These are phyloP conservation scores for Pardosa pseudoannulata DNA, from an alignment of 2,888 invertebrate genomes.

Conservation along the genomic window DNA sequence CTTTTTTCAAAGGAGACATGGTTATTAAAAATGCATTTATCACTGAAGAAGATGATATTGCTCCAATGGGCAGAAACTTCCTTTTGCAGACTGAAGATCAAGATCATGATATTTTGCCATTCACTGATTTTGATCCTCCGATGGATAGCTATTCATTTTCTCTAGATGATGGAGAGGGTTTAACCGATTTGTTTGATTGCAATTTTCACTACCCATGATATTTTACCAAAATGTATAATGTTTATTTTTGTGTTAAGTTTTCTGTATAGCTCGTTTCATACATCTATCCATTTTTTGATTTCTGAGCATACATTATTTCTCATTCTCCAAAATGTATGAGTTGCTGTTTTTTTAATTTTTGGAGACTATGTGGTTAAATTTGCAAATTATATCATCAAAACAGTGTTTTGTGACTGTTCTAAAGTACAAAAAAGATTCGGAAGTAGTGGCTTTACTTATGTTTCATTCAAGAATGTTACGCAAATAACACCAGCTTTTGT, in stretches of 20 bases:
- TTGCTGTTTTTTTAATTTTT: too few species aligned
- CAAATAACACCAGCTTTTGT: too few species aligned
- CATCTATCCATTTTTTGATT: too few species aligned
- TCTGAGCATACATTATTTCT: too few species aligned
- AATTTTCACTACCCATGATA: conserved; percentile 26
- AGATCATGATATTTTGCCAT: conserved; percentile 80
- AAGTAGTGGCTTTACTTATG: too few species aligned
- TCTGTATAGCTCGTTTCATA: too few species aligned
- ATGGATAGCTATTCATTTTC: conserved; percentile 78
- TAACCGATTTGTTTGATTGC: conserved; percentile 78
- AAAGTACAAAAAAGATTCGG: too few species aligned
- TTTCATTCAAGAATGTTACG: too few species aligned
- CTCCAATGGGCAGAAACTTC: conserved; percentile 83
- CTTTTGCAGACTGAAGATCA: conserved; percentile 87
- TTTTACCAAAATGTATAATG: not conserved
- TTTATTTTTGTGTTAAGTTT: not conserved
- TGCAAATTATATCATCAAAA: too few species aligned
- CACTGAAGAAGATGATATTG: conserved; percentile 87
- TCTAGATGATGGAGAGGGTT: conserved; percentile 77
- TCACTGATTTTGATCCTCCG: conserved; percentile 86
- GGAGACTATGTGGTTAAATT: too few species aligned
- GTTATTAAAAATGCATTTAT: conserved; percentile 82
- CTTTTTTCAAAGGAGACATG: conserved; percentile 72
- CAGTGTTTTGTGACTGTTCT: too few species aligned
- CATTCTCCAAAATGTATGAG: too few species aligned